phyloP scores from a whole-genome alignment of 2,888 invertebrate species.

The Amblyteles armatorius region DNA sequence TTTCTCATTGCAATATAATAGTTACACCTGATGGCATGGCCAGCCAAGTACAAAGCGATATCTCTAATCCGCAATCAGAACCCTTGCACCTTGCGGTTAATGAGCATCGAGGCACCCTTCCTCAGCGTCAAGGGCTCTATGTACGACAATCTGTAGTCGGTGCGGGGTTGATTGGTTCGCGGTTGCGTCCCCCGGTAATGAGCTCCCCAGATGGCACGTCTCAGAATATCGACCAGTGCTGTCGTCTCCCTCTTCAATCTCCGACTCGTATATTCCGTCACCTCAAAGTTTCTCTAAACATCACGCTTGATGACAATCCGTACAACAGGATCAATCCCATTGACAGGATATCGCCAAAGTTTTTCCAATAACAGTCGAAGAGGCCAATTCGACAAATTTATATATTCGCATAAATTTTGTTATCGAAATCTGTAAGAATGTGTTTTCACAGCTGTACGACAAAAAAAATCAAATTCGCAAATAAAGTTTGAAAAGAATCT shows the following conservation, averaged over 20 bases:
- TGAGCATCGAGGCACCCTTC: slow-evolving; percentile 53
- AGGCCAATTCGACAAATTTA: too few species aligned
- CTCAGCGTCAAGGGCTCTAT: slow-evolving; percentile 48
- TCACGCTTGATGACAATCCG: slow-evolving; percentile 53
- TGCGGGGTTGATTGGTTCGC: slow-evolving; percentile 83
- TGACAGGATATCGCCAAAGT: slow-evolving; percentile 16
- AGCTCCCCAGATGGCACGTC: slow-evolving; percentile 83
- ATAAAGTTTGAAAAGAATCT: not conserved
- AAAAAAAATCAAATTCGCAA: not conserved
- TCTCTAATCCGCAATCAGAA: slow-evolving; percentile 77
- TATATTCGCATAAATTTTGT: too few species aligned
- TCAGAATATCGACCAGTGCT: slow-evolving; percentile 79
- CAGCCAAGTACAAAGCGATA: slow-evolving; percentile 41
- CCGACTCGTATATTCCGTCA: slow-evolving; percentile 1
- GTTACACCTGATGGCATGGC: slow-evolving; percentile 55
- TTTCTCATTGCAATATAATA: slow-evolving; percentile 14
- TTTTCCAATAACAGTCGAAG: not conserved
- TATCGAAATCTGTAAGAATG: too few species aligned
- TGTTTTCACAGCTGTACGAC: not conserved
- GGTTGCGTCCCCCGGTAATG: slow-evolving; percentile 84
- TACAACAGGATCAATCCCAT: slow-evolving; percentile 3
- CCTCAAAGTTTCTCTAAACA: slow-evolving; percentile 80
- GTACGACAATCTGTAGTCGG: slow-evolving; percentile 70
- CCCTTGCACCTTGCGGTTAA: slow-evolving; percentile 79
- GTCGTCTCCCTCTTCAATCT: slow-evolving; percentile 29